Percentiles rank a stretch among this genome's conserved stretches.
Conservation (phyloP, 1,140 invertebrate species). For the Ladona fulva region DNA sequence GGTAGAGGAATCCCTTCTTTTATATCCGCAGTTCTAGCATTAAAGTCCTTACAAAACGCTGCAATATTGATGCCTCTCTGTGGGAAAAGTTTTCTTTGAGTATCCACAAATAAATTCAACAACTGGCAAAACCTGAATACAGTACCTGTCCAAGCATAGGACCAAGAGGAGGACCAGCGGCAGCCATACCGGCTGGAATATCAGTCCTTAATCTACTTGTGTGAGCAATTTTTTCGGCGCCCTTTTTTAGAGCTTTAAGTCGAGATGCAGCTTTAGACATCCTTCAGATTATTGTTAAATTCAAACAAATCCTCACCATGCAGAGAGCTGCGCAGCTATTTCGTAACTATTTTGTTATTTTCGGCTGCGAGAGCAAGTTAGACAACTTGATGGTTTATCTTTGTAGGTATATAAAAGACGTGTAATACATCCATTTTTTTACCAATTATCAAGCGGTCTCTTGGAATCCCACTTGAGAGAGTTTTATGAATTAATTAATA, state of each 20-base stretch:
- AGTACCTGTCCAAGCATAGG: conserved; percentile 81
- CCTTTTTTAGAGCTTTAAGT: conserved; percentile 57
- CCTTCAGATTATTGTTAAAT: conserved; percentile 24
- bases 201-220: conserved; percentile 58
- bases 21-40: conserved; percentile 83
- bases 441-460: too few relatives aligned
- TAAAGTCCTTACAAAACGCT: conserved; percentile 97
- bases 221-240: conserved; percentile 63
- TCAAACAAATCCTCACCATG: too few relatives aligned
- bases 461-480: too few relatives aligned
- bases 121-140: background rate
- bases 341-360: too few relatives aligned
- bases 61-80: conserved; percentile 93
- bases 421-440: too few relatives aligned
- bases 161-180: conserved; percentile 80
- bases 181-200: conserved; percentile 80
- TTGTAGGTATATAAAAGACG: too few relatives aligned
- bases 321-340: too few relatives aligned
- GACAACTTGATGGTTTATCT: too few relatives aligned
- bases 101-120: too few relatives aligned
- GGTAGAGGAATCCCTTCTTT: conserved; percentile 90
- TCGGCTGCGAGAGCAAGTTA: too few relatives aligned
- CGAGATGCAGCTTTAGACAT: conserved; percentile 64
- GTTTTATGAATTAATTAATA: too few relatives aligned
- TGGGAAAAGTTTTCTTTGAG: conserved; percentile 23